A percentile compares a stretch with the other conserved stretches of the same genome.
phyloP scores from a whole-genome alignment of 2,888 invertebrate species.

The Ennomos quercinarius region DNA sequence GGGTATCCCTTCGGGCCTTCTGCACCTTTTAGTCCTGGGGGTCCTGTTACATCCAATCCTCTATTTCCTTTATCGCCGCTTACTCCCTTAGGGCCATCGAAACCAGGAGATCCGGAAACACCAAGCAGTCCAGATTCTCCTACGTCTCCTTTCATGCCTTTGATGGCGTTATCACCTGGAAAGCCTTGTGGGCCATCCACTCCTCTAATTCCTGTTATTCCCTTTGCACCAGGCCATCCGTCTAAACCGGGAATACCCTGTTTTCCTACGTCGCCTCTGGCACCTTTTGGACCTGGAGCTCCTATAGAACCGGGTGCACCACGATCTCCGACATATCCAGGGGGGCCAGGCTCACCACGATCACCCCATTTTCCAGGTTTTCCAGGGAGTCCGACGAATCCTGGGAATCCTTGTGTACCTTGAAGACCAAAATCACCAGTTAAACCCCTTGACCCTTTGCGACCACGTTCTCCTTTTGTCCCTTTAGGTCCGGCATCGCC shows the following conservation, averaged over 20 bases:
- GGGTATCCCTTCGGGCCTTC: slow-evolving; percentile 85
- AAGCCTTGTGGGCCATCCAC: slow-evolving; percentile 82
- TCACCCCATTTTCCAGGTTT: slow-evolving; percentile 85
- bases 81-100: slow-evolving; percentile 71
- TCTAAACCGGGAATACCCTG: slow-evolving; percentile 55
- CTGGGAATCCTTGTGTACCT: slow-evolving; percentile 78
- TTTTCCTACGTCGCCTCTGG: slow-evolving; percentile 54
- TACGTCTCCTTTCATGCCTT: slow-evolving; percentile 86
- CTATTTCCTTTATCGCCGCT: slow-evolving; percentile 86
- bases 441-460: slow-evolving; percentile 64
- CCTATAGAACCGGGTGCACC: slow-evolving; percentile 81
- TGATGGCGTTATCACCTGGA: slow-evolving; percentile 86
- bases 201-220: slow-evolving; percentile 82
- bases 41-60: slow-evolving; percentile 77
- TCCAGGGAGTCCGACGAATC: slow-evolving; percentile 63
- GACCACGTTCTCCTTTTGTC: slow-evolving; percentile 84
- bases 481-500: slow-evolving; percentile 81
- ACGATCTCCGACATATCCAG: slow-evolving; percentile 62
- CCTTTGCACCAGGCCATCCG: slow-evolving; percentile 72
- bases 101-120: slow-evolving; percentile 70
- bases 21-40: slow-evolving; percentile 86
- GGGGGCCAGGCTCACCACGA: slow-evolving; percentile 91
- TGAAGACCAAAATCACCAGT: slow-evolving; percentile 66
- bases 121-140: slow-evolving; percentile 82
- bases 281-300: slow-evolving; percentile 57